These are phyloP conservation scores for Rhinoderma darwinii DNA, from an alignment of 2,113 vertebrate species.

Conservation along the genomic window DNA sequence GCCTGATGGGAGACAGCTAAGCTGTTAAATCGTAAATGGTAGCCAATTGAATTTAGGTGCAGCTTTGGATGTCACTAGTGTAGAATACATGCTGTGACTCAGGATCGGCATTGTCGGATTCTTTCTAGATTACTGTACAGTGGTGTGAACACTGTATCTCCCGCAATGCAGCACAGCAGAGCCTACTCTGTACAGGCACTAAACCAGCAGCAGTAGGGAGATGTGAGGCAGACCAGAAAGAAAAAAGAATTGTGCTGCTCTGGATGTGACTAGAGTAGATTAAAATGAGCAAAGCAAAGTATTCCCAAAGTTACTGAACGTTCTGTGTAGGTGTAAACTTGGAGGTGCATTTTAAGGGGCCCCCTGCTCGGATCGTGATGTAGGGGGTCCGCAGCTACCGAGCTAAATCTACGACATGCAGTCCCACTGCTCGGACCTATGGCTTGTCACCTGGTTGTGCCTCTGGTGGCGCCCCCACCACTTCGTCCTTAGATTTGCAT, in stretches of 20 bases:
- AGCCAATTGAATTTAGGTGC: not conserved
- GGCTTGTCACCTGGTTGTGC: constrained; percentile 5
- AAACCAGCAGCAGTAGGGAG: too few species aligned
- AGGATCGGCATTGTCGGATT: too few species aligned
- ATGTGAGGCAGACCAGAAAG: too few species aligned
- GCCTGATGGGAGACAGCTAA: too few species aligned
- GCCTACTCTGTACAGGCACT: too few species aligned
- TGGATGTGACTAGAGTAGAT: not conserved
- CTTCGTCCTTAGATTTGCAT: constrained; percentile 28
- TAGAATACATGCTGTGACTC: not conserved
- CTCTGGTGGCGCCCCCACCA: constrained; percentile 20
- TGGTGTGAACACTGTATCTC: not conserved
- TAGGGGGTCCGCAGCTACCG: too few species aligned
- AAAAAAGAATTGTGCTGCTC: not conserved
- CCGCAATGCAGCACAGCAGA: not conserved
- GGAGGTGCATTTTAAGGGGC: too few species aligned
- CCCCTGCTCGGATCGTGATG: too few species aligned
- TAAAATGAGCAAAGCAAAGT: not conserved
- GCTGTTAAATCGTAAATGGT: too few species aligned
- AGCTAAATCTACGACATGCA: not conserved
- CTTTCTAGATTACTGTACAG: too few species aligned
- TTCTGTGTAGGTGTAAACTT: too few species aligned
- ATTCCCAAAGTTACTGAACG: not conserved
- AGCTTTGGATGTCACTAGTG: not conserved
- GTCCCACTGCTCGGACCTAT: not conserved